Evolutionary conservation across 2,888 invertebrate species (phyloP).

Genomic region (Elysia crispata): DNA sequence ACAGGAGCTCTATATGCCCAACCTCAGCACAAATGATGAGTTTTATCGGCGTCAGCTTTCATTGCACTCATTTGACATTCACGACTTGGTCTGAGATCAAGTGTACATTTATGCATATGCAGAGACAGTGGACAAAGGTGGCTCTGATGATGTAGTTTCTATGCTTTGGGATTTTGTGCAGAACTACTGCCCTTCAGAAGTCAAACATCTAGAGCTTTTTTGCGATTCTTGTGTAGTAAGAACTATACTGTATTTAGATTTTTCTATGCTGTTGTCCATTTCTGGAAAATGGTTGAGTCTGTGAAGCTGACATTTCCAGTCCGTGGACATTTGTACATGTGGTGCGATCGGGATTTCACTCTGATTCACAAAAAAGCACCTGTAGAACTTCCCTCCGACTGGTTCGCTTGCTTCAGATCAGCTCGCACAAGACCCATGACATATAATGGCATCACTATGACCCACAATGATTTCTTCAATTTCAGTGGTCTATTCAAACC

Average conservation of each 20-base stretch:
- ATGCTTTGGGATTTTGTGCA: slow-evolving; percentile 34
- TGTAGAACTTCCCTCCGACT: no score
- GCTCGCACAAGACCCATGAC: no score
- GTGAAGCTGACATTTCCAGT: slow-evolving; percentile 27
- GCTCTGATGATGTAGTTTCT: slow-evolving; percentile 45
- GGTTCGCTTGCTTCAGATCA: no score
- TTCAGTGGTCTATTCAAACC: no score
- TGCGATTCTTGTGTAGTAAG: neutral
- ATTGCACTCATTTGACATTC: slow-evolving; percentile 30
- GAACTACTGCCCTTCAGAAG: neutral
- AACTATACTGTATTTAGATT: slow-evolving; percentile 1
- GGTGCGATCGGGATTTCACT: slow-evolving; percentile 30
- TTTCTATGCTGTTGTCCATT: neutral
- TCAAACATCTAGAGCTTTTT: neutral
- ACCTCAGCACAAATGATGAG: slow-evolving; percentile 46
- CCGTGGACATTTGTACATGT: slow-evolving; percentile 24
- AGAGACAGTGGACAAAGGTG: slow-evolving; percentile 40
- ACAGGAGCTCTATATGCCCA: neutral
- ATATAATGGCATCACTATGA: no score
- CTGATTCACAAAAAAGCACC: no score
- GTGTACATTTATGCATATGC: slow-evolving; percentile 42
- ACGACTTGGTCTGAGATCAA: slow-evolving; percentile 30
- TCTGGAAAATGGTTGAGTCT: neutral
- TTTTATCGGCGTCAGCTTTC: slow-evolving; percentile 38
- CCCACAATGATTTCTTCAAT: no score